Base-by-base conservation (phyloP, 35 echinoderm and acorn worm species). In the Heliocidaris tuberculata region DNA sequence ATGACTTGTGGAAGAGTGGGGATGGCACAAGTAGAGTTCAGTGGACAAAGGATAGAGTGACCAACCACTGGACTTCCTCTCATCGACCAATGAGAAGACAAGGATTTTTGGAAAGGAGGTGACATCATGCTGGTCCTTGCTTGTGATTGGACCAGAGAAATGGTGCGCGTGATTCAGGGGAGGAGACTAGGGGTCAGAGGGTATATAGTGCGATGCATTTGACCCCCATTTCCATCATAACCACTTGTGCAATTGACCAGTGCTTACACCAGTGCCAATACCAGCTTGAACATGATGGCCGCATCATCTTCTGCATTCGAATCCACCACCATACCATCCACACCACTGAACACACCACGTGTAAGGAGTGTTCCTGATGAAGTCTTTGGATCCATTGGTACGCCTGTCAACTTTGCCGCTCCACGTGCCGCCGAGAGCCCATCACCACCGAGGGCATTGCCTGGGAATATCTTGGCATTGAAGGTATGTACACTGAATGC, bases 401-500 rank as follows among this genome's bases (percentile, higher is more conserved):
- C 27, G 86, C 86, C 86, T 16, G 5, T 86, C 86, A 88, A 16
- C 7, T 19, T 31, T 3, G 31, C 31, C 9, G 3, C 86, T 88
- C 0, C 10, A 86, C 31, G 86, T 88, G 30, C 47, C 0, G 86
- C 7, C 31, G 27, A 88, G 30, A 1, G 27, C 47, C 29, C 0
- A 30, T 88, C 86, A 88, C 30, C 86, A 17, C 31, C 30, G 13
- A 3, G 5, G 30, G 12, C 30, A 2, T 88, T 88, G 47, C 86
- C 86, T 11, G 21, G 19, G 5, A 88, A 88, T 48, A 15, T 88
- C 0, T 88, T 88, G 31, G 86, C 30, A n/a, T 31, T 88, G 86
- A 88, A 88, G 86, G 86, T 88, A 88, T 88, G 86, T 88, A 88
- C 86, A 88, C 13, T 88, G 86, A 88, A 88, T 32, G 13, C 15